Evolutionary conservation across 2,113 vertebrate species (phyloP).

Genomic region (Amblyopsis rosae): DNA sequence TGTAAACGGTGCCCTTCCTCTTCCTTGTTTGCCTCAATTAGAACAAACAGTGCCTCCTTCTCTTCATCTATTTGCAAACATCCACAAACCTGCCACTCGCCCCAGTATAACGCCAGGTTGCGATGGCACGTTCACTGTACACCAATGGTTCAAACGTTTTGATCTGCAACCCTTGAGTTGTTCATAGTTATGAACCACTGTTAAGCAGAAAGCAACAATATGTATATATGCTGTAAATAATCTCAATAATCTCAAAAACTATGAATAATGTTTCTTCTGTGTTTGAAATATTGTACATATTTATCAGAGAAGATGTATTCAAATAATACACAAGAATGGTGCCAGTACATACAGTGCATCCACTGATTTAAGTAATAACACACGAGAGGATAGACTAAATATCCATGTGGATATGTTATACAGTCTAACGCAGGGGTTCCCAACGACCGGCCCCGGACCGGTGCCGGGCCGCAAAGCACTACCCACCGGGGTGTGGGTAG

Average conservation of each 20-base stretch:
- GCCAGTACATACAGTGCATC: constrained; percentile 18
- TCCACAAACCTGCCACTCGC: constrained; percentile 32
- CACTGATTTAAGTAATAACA: not conserved
- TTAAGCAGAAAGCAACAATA: too few relatives aligned
- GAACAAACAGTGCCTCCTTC: constrained; percentile 59
- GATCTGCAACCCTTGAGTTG: not conserved
- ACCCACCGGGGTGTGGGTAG: too few relatives aligned
- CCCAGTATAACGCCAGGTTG: not conserved
- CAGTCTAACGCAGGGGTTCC: too few relatives aligned
- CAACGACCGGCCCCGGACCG: too few relatives aligned
- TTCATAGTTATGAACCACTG: not conserved
- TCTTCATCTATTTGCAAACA: constrained; percentile 40
- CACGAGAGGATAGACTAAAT: too few relatives aligned
- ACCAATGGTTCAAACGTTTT: too few relatives aligned
- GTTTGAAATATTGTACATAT: not conserved
- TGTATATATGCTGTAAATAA: too few relatives aligned
- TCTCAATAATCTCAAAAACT: too few relatives aligned
- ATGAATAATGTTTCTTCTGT: too few relatives aligned
- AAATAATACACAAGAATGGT: constrained; percentile 7
- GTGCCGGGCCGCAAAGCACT: too few relatives aligned
- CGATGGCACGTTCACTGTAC: constrained; percentile 8
- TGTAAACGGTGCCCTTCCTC: constrained; percentile 65
- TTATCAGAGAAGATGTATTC: constrained; percentile 47
- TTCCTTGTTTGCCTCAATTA: constrained; percentile 63
- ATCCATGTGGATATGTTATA: too few relatives aligned